These are phyloP conservation scores for Merodon equestris DNA, from an alignment of 2,888 invertebrate species.

Conservation along the genomic window DNA sequence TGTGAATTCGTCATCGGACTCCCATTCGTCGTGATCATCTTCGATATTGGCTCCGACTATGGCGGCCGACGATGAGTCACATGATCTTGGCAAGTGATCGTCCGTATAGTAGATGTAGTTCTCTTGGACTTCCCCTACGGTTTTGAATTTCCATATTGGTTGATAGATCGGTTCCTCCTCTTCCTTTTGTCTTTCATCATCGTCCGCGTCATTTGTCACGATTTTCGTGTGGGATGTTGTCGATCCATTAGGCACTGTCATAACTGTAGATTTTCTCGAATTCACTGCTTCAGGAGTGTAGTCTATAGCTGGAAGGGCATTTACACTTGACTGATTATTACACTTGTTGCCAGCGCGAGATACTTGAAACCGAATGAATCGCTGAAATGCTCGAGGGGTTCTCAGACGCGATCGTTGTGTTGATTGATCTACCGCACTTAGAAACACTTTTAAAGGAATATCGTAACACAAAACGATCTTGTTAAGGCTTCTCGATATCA, in stretches of 20 bases:
- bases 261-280: constrained; percentile 2
- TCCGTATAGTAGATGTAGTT: constrained; percentile 65
- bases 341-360: constrained; percentile 3
- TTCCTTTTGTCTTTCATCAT: constrained; percentile 36
- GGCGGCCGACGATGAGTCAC: constrained; percentile 49
- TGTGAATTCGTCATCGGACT: constrained; percentile 78
- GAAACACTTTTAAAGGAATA: constrained; percentile 68
- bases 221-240: not conserved
- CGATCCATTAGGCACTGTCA: not conserved
- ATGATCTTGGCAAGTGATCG: constrained; percentile 44
- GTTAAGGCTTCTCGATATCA: constrained; percentile 71
- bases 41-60: constrained; percentile 67
- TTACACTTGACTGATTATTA: constrained; percentile 12
- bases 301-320: constrained; percentile 37
- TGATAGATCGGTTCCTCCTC: constrained; percentile 78
- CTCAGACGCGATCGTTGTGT: constrained; percentile 18
- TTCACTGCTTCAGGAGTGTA: constrained; percentile 28
- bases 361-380: constrained; percentile 56
- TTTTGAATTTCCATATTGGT: constrained; percentile 78
- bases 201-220: not conserved
- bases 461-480: constrained; percentile 70
- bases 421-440: constrained; percentile 36
- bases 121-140: constrained; percentile 74
- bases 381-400: constrained; percentile 15
- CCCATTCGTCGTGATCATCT: constrained; percentile 78